Conservation (phyloP, 2,888 invertebrate species). For the Cataglyphis livida region DNA sequence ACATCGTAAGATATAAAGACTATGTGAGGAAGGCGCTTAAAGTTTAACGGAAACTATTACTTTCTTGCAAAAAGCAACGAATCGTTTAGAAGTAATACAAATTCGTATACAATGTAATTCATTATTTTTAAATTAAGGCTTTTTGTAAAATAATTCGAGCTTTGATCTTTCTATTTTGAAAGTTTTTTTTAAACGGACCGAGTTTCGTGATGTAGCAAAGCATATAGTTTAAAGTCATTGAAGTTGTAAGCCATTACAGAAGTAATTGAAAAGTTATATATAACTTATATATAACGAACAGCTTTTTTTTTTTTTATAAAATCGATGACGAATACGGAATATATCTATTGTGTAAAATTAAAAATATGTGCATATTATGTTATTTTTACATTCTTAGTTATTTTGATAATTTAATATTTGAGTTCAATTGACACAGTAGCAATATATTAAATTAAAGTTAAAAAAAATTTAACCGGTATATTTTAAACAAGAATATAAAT, state of each 20-base stretch:
- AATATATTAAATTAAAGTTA: no score
- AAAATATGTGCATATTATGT: no score
- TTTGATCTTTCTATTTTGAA: not conserved
- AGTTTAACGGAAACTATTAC: slow-evolving; percentile 19
- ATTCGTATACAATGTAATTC: slow-evolving; percentile 5
- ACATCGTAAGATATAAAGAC: not conserved
- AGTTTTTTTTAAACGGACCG: slow-evolving; percentile 16
- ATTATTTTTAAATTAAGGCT: not conserved
- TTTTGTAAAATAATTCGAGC: not conserved
- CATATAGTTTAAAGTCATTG: slow-evolving; percentile 7
- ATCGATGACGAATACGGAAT: not conserved
- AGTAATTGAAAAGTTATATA: slow-evolving; percentile 9
- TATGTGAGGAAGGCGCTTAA: not conserved
- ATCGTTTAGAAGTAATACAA: slow-evolving; percentile 4
- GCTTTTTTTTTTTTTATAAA: not conserved
- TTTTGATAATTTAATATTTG: no score
- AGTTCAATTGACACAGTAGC: no score
- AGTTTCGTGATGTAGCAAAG: not conserved
- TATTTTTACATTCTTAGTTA: no score
- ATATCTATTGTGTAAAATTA: no score
- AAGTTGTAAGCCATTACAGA: not conserved
- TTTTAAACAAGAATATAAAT: no score
- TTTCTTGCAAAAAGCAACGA: not conserved
- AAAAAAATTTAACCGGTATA: no score
- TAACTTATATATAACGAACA: not conserved